Evolutionary conservation across 2,888 invertebrate species (phyloP).

Genomic region (Acanthococcus lagerstroemiae): DNA sequence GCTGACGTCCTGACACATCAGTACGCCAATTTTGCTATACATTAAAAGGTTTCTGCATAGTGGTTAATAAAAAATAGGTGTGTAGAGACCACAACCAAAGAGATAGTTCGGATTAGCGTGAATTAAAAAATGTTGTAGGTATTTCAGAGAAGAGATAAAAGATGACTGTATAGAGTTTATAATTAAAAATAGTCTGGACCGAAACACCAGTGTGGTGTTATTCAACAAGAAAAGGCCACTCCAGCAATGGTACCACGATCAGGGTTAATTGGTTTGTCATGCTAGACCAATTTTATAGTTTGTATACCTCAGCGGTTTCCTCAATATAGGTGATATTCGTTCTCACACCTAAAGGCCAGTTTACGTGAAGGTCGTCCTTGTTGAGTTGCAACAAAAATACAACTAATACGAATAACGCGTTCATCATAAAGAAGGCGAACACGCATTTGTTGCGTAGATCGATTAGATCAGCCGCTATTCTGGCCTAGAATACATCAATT

Average conservation of each 20-base stretch:
- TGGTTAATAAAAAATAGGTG: too few species aligned
- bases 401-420: constrained; percentile 97
- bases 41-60: too few species aligned
- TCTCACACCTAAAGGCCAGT: constrained; percentile 93
- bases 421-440: constrained; percentile 98
- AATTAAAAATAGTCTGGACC: too few species aligned
- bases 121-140: not conserved
- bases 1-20: too few species aligned
- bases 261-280: too few species aligned
- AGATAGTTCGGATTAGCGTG: not conserved
- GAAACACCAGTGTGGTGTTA: too few species aligned
- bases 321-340: constrained; percentile 89
- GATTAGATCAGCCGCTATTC: constrained; percentile 79
- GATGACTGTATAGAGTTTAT: too few species aligned
- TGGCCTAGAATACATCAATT: constrained; percentile 54
- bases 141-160: too few species aligned
- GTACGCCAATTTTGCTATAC: not conserved
- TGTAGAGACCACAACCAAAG: not conserved
- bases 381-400: constrained; percentile 98
- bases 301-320: constrained; percentile 76
- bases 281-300: constrained; percentile 7
- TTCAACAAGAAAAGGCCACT: too few species aligned
- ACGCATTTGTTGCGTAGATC: constrained; percentile 95
- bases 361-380: constrained; percentile 94
- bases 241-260: too few species aligned